Percentiles rank a stretch among this genome's conserved stretches.
Conservation (phyloP, 2,113 vertebrate species). For the Gasterosteus nipponicus region DNA sequence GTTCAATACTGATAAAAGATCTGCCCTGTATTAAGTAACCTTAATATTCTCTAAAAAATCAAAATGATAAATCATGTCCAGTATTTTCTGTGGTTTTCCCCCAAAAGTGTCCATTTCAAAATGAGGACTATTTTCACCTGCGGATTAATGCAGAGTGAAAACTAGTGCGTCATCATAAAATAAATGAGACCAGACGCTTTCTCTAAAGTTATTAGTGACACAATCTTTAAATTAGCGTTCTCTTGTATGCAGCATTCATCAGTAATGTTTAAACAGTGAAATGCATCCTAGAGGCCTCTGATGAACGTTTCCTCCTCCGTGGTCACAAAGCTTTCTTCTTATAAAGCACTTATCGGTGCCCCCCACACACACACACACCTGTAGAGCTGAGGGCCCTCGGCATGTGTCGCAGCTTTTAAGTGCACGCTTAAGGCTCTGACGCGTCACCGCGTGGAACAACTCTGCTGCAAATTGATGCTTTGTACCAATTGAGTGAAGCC, state of each 20-base stretch:
- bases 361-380: conserved; percentile 40
- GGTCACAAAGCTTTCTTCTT: conserved; percentile 22
- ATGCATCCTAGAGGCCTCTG: background rate
- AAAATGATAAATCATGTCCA: background rate
- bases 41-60: background rate
- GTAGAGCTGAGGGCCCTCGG: conserved; percentile 5
- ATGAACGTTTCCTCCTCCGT: conserved; percentile 14
- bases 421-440: conserved; percentile 50
- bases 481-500: conserved; percentile 29
- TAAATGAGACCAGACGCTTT: background rate
- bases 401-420: conserved; percentile 55
- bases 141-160: background rate
- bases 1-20: background rate
- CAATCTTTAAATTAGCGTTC: background rate
- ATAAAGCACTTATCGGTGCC: conserved; percentile 33
- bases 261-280: background rate
- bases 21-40: background rate
- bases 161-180: background rate
- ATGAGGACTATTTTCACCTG: background rate
- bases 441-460: background rate
- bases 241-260: background rate
- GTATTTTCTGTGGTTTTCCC: background rate
- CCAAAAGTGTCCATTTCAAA: background rate
- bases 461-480: conserved; percentile 39
- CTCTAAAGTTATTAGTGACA: background rate